Percentiles rank a stretch among this genome's conserved stretches.
These are phyloP conservation scores for Poecilia picta DNA, from an alignment of 2,797 vertebrate genomes.

Conservation along the genomic window DNA sequence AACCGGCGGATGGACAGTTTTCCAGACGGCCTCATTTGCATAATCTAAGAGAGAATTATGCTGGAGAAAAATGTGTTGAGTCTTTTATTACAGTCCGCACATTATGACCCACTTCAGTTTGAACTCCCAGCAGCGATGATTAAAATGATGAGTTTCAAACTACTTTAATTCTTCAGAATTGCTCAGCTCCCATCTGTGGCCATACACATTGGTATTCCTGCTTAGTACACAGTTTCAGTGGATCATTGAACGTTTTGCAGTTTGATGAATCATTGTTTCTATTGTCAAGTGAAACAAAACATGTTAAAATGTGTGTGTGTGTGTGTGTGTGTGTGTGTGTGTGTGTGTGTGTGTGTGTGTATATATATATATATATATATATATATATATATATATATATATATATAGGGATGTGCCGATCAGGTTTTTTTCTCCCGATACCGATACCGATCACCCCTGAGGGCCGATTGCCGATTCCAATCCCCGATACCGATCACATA, in stretches of 20 bases:
- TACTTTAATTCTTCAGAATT: background rate
- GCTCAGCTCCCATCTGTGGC: slow-evolving; percentile 17
- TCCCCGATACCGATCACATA: no score
- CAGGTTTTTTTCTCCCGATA: no score
- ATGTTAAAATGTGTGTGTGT: no score
- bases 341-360: no score
- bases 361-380: no score
- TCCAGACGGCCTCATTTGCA: background rate
- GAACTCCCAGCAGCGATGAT: background rate
- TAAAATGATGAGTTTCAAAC: background rate
- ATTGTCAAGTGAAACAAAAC: no score
- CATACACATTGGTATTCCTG: slow-evolving; percentile 8
- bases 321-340: no score
- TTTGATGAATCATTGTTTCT: slow-evolving; percentile 7
- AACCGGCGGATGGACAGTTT: background rate
- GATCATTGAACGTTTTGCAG: slow-evolving; percentile 19
- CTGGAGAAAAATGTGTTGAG: background rate
- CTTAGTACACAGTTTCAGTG: slow-evolving; percentile 6
- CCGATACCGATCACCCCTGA: no score
- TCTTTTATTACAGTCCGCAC: background rate
- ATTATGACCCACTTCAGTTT: background rate
- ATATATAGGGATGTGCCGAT: no score
- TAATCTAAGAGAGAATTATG: background rate
- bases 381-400: no score
- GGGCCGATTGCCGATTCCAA: no score